phyloP scores from a whole-genome alignment of 2,888 invertebrate species.

The Tortricodes alternella region DNA sequence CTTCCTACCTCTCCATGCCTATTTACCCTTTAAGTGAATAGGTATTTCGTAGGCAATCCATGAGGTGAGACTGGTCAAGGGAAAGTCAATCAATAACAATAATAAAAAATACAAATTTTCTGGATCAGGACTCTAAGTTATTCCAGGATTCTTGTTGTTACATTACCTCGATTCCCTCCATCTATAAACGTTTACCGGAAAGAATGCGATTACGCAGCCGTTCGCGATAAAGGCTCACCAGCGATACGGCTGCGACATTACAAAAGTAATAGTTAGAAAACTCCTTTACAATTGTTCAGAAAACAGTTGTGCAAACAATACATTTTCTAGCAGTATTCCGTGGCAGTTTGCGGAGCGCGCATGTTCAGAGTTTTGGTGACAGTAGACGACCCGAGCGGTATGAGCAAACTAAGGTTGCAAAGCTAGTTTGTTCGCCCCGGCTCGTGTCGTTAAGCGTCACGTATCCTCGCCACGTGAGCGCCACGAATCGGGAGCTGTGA shows the following conservation, averaged over 20 bases:
- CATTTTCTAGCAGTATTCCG: constrained; percentile 61
- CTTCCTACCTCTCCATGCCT: too few species aligned
- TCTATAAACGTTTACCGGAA: constrained; percentile 5
- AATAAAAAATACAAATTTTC: too few species aligned
- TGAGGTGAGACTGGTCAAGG: too few species aligned
- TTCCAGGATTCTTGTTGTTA: not conserved
- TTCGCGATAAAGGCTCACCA: constrained; percentile 23
- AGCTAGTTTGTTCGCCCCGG: constrained; percentile 83
- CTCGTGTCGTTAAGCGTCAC: constrained; percentile 77
- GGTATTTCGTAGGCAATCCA: too few species aligned
- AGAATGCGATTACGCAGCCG: constrained; percentile 23
- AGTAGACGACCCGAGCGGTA: constrained; percentile 77
- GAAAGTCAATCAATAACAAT: too few species aligned
- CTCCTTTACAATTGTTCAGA: constrained; percentile 77
- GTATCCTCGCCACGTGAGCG: constrained; percentile 34
- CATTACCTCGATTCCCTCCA: not conserved
- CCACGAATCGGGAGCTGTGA: constrained; percentile 1
- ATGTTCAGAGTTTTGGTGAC: constrained; percentile 41
- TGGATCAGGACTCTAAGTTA: too few species aligned
- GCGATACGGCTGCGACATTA: constrained; percentile 55
- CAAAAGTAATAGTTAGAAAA: constrained; percentile 77
- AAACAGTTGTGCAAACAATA: constrained; percentile 78
- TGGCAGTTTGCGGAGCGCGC: constrained; percentile 42
- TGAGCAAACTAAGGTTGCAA: constrained; percentile 75
- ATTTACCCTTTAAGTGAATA: too few species aligned